Evolutionary conservation across 2,797 vertebrate species (phyloP), one percentile per base, ranked within the genome.

Genomic region (Galago senegalensis): DNA sequence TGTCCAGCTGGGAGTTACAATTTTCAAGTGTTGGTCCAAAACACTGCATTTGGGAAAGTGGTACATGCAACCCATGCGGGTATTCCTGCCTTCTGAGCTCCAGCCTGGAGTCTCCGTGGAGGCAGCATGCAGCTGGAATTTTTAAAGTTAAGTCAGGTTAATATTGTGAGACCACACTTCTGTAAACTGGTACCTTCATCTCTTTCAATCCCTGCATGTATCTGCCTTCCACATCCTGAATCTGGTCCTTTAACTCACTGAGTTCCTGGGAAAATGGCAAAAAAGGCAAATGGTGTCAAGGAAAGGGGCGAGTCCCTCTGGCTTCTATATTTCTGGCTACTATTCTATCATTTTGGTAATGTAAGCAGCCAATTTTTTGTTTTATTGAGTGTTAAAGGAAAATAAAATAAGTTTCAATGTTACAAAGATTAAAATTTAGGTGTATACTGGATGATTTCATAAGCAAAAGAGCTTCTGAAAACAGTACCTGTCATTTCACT

Each of bases 231-330:
- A 99, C 99, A 98, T 99, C 99, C 98, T 99, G 99, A 99, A 99
- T 99, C 99, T 99, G 99, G 99, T 99, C 99, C 99, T 99, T 99
- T 98, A 99, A 99, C 97, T 99, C 99, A 98, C 99, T 99, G 98
- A 99, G 99, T 98, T 99, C 99, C 99, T 99, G 98, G 97, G 92
- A 94, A 98, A 97, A 98, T 0, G 73, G 96, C 10, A 96, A 98
- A 92, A 37, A 98, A 94, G 94, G 95, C 87, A 87, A 94, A 65
- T 20, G 95, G 91, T 0, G 18, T 83, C 69, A 67, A 8, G 1
- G 91, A 77, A 31, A 6, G 9, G 60, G 53, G 12, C 1, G 5
- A 3, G 3, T 17, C 53, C 49, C 6, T 0, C 1, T 5, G 0
- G 7, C 46, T 16, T 16, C 6, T 27, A 16, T 1, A 27, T 4